These are phyloP conservation scores for Peromyscus attwateri DNA, from an alignment of 2,797 vertebrate species.

Conservation along the genomic window DNA sequence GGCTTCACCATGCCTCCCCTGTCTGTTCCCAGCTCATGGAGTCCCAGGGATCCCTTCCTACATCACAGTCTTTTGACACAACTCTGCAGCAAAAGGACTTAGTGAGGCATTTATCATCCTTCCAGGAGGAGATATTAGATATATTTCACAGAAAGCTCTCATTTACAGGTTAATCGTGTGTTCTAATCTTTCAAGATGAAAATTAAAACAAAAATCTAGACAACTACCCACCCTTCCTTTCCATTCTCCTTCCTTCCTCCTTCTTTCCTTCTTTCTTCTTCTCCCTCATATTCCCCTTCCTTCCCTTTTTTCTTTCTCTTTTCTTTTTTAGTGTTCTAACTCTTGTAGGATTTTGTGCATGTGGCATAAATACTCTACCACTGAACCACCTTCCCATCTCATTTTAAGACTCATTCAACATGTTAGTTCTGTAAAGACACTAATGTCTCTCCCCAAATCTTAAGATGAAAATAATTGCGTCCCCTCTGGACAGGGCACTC, in stretches of 20 bases:
- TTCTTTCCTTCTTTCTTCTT: too few relatives aligned
- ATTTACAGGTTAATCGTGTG: not conserved
- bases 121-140: not conserved
- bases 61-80: not conserved
- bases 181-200: not conserved
- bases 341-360: not conserved
- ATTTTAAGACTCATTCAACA: not conserved
- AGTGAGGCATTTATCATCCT: not conserved
- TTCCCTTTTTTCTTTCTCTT: not conserved
- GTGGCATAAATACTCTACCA: not conserved
- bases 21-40: not conserved
- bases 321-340: not conserved
- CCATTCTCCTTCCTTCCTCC: not conserved
- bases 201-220: not conserved
- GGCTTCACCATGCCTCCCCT: not conserved
- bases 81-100: not conserved
- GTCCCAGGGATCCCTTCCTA: not conserved
- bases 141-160: not conserved
- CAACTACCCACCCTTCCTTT: not conserved
- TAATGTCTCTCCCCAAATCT: not conserved
- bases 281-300: too few relatives aligned
- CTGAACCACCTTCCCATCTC: not conserved
- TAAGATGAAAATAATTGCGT: conserved; percentile 9
- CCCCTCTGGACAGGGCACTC: not conserved
- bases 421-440: not conserved